Conservation (phyloP, 2,888 invertebrate species). For the Megamerina dolium region DNA sequence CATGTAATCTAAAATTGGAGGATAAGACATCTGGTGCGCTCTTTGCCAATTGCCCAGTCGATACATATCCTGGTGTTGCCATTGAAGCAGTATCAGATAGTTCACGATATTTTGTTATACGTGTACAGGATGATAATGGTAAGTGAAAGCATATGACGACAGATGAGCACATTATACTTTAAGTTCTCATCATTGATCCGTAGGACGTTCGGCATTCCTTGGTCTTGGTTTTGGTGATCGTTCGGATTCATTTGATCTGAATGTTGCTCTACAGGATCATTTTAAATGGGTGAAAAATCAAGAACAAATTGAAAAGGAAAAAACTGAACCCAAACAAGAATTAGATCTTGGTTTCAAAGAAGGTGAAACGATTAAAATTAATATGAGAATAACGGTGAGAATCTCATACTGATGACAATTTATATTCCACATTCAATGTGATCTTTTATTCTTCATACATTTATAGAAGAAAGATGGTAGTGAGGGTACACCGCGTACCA, state of each 20-base stretch:
- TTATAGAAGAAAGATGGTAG: slow-evolving; percentile 80
- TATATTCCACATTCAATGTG: slow-evolving; percentile 24
- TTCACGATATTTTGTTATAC: slow-evolving; percentile 92
- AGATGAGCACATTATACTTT: too few relatives aligned
- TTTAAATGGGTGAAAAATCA: slow-evolving; percentile 89
- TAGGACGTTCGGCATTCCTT: slow-evolving; percentile 84
- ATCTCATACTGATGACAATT: too few relatives aligned
- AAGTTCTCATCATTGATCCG: not conserved
- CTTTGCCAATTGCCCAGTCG: slow-evolving; percentile 95
- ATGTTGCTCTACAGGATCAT: slow-evolving; percentile 96
- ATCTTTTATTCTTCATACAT: slow-evolving; percentile 14
- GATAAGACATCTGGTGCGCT: slow-evolving; percentile 89
- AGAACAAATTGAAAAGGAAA: slow-evolving; percentile 74
- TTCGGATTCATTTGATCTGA: slow-evolving; percentile 97
- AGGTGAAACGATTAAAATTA: slow-evolving; percentile 98
- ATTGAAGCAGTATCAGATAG: slow-evolving; percentile 96
- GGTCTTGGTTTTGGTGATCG: slow-evolving; percentile 97
- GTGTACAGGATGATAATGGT: slow-evolving; percentile 93
- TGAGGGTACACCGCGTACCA: slow-evolving; percentile 62
- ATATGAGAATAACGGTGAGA: slow-evolving; percentile 89
- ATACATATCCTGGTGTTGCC: slow-evolving; percentile 89
- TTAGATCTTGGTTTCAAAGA: slow-evolving; percentile 97
- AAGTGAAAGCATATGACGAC: slow-evolving; percentile 19
- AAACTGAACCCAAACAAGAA: slow-evolving; percentile 68
- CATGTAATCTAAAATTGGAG: slow-evolving; percentile 86